phyloP scores from a whole-genome alignment of 1,140 invertebrate genomes.

The Sogatella furcifera region DNA sequence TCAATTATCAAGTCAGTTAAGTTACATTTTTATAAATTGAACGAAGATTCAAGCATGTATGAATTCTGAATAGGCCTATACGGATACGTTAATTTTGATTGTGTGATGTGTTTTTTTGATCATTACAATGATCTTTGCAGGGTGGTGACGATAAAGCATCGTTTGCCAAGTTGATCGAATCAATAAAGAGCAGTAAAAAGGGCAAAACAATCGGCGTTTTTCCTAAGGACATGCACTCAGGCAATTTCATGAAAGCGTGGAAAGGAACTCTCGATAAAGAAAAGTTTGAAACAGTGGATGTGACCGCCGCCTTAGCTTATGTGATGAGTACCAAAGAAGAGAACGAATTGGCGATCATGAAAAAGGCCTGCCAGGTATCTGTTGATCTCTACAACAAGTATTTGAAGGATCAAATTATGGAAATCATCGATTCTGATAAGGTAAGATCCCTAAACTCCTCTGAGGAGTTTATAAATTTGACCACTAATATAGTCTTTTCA shows the following conservation, averaged over 20 bases:
- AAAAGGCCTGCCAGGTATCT: constrained; percentile 86
- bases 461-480: too few relatives aligned
- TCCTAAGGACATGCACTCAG: constrained; percentile 85
- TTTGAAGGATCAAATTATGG: constrained; percentile 95
- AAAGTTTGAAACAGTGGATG: constrained; percentile 79
- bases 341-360: constrained; percentile 79
- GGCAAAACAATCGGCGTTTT: constrained; percentile 90
- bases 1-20: too few relatives aligned
- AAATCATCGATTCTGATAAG: constrained; percentile 95
- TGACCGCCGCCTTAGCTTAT: constrained; percentile 72
- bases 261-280: constrained; percentile 59
- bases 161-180: constrained; percentile 76
- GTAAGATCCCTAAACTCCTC: too few relatives aligned
- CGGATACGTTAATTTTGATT: too few relatives aligned
- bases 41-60: too few relatives aligned
- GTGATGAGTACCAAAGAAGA: constrained; percentile 95
- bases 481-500: too few relatives aligned
- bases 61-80: too few relatives aligned
- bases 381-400: constrained; percentile 94
- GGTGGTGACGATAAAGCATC: constrained; percentile 92
- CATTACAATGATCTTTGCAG: constrained; percentile 38
- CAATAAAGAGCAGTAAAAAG: constrained; percentile 78
- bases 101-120: background rate
- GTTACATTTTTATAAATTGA: too few relatives aligned
- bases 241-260: constrained; percentile 90